phyloP scores from a whole-genome alignment of 2,797 vertebrate species.

The Poecilia velifera region DNA sequence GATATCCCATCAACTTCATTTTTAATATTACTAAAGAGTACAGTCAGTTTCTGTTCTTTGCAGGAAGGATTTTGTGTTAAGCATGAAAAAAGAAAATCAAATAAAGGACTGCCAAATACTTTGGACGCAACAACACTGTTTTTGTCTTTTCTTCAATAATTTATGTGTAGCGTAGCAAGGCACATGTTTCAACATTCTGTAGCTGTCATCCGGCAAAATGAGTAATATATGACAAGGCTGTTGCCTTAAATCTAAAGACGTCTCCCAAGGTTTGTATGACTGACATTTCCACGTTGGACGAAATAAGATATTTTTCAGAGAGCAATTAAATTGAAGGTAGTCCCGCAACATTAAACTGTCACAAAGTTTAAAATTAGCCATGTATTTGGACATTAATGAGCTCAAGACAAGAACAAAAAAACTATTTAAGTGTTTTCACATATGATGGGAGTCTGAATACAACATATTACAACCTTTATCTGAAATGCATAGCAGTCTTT shows the following conservation, averaged over 20 bases:
- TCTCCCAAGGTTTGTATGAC: constrained; percentile 18
- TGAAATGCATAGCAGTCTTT: constrained; percentile 17
- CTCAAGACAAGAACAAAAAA: neutral
- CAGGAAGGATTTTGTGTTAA: neutral
- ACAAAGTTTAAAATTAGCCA: neutral
- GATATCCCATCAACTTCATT: neutral
- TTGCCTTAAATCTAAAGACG: neutral
- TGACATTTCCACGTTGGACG: constrained; percentile 12
- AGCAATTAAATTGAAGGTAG: constrained; percentile 6
- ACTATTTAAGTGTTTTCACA: no score
- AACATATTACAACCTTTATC: constrained; percentile 1
- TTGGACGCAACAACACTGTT: neutral
- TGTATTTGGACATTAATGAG: constrained; percentile 3
- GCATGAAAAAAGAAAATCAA: neutral
- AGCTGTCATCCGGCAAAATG: neutral
- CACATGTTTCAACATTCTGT: neutral
- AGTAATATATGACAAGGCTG: neutral
- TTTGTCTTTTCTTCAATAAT: neutral
- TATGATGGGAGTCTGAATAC: neutral
- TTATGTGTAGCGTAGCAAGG: neutral
- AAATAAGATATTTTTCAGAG: constrained; percentile 1
- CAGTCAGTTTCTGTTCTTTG: neutral
- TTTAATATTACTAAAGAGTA: neutral
- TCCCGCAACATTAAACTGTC: neutral
- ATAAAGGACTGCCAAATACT: neutral